Evolutionary conservation across 2,113 vertebrate genomes (phyloP), one percentile per base, ranked within the genome.

Genomic region (Halcyon senegalensis): DNA sequence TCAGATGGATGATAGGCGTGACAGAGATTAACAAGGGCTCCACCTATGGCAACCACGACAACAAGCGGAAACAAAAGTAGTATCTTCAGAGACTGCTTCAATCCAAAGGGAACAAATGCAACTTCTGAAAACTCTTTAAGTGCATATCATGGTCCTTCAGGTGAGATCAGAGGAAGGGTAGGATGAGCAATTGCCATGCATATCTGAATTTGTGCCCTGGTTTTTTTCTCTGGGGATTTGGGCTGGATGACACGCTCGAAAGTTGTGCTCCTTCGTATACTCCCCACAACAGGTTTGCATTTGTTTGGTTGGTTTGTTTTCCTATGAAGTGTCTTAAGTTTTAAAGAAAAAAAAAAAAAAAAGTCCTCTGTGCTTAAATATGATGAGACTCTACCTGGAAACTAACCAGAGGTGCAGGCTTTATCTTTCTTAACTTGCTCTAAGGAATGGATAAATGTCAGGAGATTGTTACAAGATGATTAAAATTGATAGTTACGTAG

Each of bases 1-100:
- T 99, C 55, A 99, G 99, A 96, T 99, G 99, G 99, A 99, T 99
- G 99, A 99, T 99, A 10, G 98, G 98, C 0, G 98, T 99, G 97
- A 99, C 99, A 2, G 99, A 99, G 96, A 99, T 99, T 18, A 95
- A 99, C 95, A 99, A 97, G 92, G 98, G 99, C 53, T 99, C 99
- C 10, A 98, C 97, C 90, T 99, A 99, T 5, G 99, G 99, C 55
- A 98, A 98, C 95, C 98, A 98, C 25, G 98, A 98, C 64, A 97
- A 74, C 92, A 98, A 97, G 55, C 93, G 97, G 68, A 98, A 98
- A 77, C 97, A 93, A 35, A 98, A 98, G 87, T 98, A 97, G 98
- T 55, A 74, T 70, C 92, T 79, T 87, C 78, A 70, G 96, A 90
- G 85, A 93, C 80, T 82, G 70, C 62, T 69, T 85, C 79, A 70